These are phyloP conservation scores for Amblyopsis rosae DNA, from an alignment of 2,113 vertebrate species.

Conservation along the genomic window DNA sequence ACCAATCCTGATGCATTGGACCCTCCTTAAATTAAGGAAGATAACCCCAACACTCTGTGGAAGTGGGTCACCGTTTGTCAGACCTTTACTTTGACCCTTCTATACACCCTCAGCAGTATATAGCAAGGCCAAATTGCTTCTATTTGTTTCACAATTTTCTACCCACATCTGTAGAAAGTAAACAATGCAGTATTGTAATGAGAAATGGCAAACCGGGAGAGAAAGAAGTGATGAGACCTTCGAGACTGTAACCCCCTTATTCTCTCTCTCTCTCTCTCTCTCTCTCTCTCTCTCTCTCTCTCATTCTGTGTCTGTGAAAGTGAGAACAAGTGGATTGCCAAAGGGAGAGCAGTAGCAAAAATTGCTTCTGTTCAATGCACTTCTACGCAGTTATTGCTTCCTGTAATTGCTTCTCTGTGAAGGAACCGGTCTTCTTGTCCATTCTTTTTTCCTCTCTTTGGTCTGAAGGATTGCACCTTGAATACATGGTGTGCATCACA, in stretches of 20 bases:
- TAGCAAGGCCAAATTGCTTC: conserved; percentile 53
- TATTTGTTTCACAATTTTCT: conserved; percentile 60
- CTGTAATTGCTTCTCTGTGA: conserved; percentile 76
- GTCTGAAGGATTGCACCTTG: too few species aligned
- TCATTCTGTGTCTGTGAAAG: conserved; percentile 35
- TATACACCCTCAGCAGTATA: conserved; percentile 53
- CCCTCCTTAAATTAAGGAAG: conserved; percentile 13
- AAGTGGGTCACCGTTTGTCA: conserved; percentile 44
- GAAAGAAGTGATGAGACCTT: conserved; percentile 48
- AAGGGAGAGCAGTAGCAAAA: conserved; percentile 65
- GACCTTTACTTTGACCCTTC: conserved; percentile 46
- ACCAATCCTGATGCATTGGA: not conserved
- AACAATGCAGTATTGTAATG: conserved; percentile 67
- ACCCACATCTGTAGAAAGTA: conserved; percentile 56
- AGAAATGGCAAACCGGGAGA: conserved; percentile 56
- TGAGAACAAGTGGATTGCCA: conserved; percentile 67
- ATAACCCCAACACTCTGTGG: conserved; percentile 8
- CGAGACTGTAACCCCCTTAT: conserved; percentile 40
- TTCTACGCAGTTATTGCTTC: conserved; percentile 74
- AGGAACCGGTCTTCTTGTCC: conserved; percentile 65
- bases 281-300: not conserved
- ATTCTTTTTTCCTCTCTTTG: too few species aligned
- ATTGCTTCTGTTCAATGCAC: conserved; percentile 76
- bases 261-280: not conserved
- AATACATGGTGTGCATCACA: too few species aligned